Base-by-base conservation (phyloP, 1,140 invertebrate genomes). In the Lepidotrigona ventralis region DNA sequence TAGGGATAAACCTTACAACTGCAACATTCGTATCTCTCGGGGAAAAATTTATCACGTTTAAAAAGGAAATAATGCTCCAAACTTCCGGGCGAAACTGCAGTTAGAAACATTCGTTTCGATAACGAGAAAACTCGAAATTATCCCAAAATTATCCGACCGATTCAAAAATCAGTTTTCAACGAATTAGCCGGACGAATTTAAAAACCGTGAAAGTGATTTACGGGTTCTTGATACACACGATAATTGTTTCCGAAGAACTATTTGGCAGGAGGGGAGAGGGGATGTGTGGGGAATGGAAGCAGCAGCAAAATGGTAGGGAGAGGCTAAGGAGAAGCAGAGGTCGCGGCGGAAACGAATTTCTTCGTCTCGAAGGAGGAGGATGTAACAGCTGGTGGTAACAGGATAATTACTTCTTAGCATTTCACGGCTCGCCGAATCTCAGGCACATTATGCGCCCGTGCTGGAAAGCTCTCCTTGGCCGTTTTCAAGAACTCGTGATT, bases 341-440 rank as follows among this genome's bases (percentile, higher is more conserved):
- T 85, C 68, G 60, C 12, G 51, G 46, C 51, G 73, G 84, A 82
- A 85, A 82, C 79, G 63, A 85, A 85, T 85, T 83, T 85, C 80
- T 82, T 85, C 84, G 68, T 66, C 54, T 74, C 60, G 83, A 85
- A 85, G 69, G 64, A 80, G 74, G 68, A 75, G 69, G 76, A 82
- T 84, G 85, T 81, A 85, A 85, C 78, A 86, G 77, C 82, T 86
- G 78, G 63, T 79, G 83, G 83, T 82, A 82, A 87, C 84, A 81
- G 84, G 83, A 82, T 87, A 87, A 87, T 87, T 85, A 87, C 86
- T 87, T 85, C 86, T 87, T 87, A 87, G 84, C 84, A 87, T 87
- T 87, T 87, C 80, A 87, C 86, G 79, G 79, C 72, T 82, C 84
- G 86, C 75, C 86, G 84, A 87, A 83, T 68, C 74, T 75, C 79